Base-by-base conservation (phyloP, 2,797 vertebrate genomes). In the Borostomias antarcticus region DNA sequence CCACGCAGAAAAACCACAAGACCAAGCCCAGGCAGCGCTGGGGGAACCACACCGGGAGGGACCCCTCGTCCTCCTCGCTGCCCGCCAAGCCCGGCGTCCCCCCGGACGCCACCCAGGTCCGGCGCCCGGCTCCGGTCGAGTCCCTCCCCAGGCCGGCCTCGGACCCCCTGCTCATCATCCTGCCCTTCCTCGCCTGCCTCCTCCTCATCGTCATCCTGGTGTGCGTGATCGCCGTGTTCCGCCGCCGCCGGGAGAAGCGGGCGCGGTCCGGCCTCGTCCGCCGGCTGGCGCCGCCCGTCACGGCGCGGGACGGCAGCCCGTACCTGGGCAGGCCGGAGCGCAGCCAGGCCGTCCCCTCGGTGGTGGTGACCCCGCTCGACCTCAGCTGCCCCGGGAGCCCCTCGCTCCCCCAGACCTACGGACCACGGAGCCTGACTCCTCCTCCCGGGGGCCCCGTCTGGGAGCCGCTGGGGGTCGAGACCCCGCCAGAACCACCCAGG, bases 311-410 rank as follows among this genome's bases (percentile, higher is more conserved):
- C 33, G 79, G 73, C 29, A 86, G 87, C 25, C 85, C 84, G 0
- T 86, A 84, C 76, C n/a, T 0, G 21, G 76, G 69, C 47, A 72
- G 56, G 32, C 66, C 88, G 0, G 94, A 96, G 76, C 85, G 81
- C 60, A 95, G 92, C 37, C 4, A 85, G 58, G 83, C 93, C 0
- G 72, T 94, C 67, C 94, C 95, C 19, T 88, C 84, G 0, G 96
- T 97, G 73, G 92, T 91, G 5, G 94, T 96, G 73, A 98, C 92
- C 21, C 92, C 90, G 13, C 90, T 98, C 1, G 75, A 84, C 23
- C 84, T 89, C 29, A 92, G 77, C 8, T 73, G 76, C 37, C 82
- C 83, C 0, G 40, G 62, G 30, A 89, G 89, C 19, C 74, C 91
- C 1, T 74, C 79, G 66, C 35, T 50, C 64, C 33, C 40, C 73